Base-by-base conservation (phyloP, 2,888 invertebrate species). In the Brachyopa scutellaris region DNA sequence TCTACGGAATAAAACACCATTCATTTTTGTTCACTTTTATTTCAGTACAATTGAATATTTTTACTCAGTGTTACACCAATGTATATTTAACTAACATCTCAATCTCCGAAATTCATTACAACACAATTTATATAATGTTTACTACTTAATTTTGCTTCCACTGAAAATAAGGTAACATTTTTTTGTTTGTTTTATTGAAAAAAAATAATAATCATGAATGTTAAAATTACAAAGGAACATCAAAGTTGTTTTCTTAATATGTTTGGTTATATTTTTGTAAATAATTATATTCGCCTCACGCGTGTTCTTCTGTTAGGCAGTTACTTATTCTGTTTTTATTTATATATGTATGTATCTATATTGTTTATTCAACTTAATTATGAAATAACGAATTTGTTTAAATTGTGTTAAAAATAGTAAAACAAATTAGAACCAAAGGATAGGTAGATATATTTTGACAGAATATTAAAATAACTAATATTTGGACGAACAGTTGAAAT, bases 201-300 rank as follows among this genome's bases (percentile, higher is more conserved):
- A 62, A 61, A 11, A 57, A 70, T 70, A 40, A 70, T 59, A 70
- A 53, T 61, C 19, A 31, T 62, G 62, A 73, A 73, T 73, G 73
- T 40, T 70, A 59, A 76, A 51, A 76, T 64, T 76, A 76, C 57
- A 76, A 80, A 80, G 80, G 76, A 80, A 80, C 76, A 64, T 74
- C 69, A 80, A 80, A 74, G 36, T 57, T 61, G 15, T 69, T 67
- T 69, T 53, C 1, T 36, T 47, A 21, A 13, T 70, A 31, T 15
- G 31, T 8, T 70, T 38, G 11, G 19, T 40, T 51, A 40, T 9
- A 51, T 36, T 15, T 64, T 38, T 53, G 8, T 19, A 53, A 66
- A 38, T 15, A 45, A 36, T 15, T 29, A 49, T 29, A n/a, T 11
- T 26, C 19, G 66, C 13, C 17, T 21, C 40, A 40, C 21, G 62